phyloP scores from a whole-genome alignment of 2,888 invertebrate species.

The Sialis fuliginosa region DNA sequence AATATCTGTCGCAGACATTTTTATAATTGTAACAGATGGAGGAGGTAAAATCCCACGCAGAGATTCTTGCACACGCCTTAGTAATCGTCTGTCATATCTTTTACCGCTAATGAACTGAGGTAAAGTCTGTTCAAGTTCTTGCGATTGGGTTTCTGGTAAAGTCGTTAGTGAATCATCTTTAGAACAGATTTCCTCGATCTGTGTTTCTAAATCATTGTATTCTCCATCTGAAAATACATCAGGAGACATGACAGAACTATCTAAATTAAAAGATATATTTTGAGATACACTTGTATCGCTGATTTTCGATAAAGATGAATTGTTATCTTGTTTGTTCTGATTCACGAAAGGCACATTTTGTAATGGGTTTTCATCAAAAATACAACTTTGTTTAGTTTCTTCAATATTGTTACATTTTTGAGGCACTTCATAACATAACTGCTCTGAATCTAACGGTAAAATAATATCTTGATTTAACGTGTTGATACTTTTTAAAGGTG shows the following conservation, averaged over 20 bases:
- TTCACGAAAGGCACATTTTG: too few species aligned
- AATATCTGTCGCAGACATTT: slow-evolving; percentile 45
- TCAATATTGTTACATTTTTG: too few species aligned
- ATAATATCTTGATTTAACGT: too few species aligned
- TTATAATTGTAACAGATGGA: slow-evolving; percentile 50
- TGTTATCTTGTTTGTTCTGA: too few species aligned
- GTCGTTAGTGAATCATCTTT: not conserved
- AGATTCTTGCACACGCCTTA: slow-evolving; percentile 33
- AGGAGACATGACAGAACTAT: slow-evolving; percentile 20
- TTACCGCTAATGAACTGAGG: not conserved
- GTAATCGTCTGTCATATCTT: slow-evolving; percentile 22
- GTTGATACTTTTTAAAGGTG: too few species aligned
- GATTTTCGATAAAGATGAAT: too few species aligned
- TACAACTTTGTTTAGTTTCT: too few species aligned
- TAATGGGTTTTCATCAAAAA: too few species aligned
- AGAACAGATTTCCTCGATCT: not conserved
- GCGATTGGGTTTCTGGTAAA: too few species aligned
- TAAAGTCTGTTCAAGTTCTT: not conserved
- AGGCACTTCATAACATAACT: too few species aligned
- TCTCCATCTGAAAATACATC: slow-evolving; percentile 49
- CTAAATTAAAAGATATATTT: not conserved
- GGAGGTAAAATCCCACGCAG: slow-evolving; percentile 57
- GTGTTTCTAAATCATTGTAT: slow-evolving; percentile 15
- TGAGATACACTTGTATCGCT: too few species aligned
- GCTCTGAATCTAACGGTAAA: too few species aligned